Base-by-base conservation (phyloP, 2,113 vertebrate genomes). In the Typhlomys cinereus region DNA sequence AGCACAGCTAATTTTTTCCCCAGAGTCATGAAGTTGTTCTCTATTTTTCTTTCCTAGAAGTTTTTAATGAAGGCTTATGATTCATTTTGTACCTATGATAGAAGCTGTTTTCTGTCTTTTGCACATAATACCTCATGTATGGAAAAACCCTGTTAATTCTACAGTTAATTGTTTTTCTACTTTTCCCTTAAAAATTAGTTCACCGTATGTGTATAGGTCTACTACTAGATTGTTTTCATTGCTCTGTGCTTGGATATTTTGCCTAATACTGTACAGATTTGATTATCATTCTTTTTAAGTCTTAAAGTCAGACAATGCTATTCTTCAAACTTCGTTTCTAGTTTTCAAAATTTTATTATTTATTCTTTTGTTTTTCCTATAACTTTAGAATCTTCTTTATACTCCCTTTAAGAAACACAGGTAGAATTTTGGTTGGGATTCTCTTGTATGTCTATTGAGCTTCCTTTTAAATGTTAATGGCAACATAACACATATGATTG, bases 401-500 rank as follows among this genome's bases (percentile, higher is more conserved):
- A 46, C 83, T 54, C 82, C 70, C 31, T 70, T 20, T 5, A n/a
- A n/a, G 86, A 74, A 12, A 11, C 48, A 23, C 4, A 7, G 34
- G 20, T 92, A 25, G 5, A 48, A 87, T 71, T 86, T 75, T 67
- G 20, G 27, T 23, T 92, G 27, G 13, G 76, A 87, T 71, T 36
- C 75, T 8, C 7, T 4, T 39, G 25, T 69, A 34, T 74, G 20
- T 79, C 36, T 46, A n/a, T 66, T 89, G 67, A 71, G 74, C 27
- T 73, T 86, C n/a, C 34, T 75, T 93, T 94, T 89, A 61, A 91
- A 39, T 50, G 78, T 91, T 52, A 75, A 78, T 79, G 34, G 18
- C 12, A 74, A 21, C n/a, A 21, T 74, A 84, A 75, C 13, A 84
- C 84, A 78, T 50, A 46, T 1, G 71, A 23, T 73, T 85, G 14